Conservation (phyloP, 2,113 vertebrate species). For the Phrynosoma platyrhinos region DNA sequence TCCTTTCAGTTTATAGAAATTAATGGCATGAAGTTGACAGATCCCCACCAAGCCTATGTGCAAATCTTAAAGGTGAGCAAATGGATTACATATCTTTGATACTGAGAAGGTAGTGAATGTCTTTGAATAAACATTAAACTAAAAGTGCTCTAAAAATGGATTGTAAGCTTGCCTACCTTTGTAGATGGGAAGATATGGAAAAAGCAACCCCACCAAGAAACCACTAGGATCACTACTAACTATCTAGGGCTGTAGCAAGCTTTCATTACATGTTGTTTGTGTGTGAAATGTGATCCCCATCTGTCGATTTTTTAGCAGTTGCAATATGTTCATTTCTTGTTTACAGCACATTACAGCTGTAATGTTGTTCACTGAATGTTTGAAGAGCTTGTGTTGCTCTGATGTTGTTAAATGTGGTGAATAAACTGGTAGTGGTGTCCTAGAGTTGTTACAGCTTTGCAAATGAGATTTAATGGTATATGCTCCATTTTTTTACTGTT, state of each 20-base stretch:
- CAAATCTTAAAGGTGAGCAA: conserved; percentile 89
- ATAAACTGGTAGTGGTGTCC: neutral
- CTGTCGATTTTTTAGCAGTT: neutral
- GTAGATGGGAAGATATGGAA: neutral
- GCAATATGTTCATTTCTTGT: neutral
- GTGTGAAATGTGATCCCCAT: neutral
- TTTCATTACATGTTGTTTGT: neutral
- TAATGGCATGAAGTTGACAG: conserved; percentile 98
- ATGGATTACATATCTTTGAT: neutral
- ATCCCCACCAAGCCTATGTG: conserved; percentile 95
- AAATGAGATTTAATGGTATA: neutral
- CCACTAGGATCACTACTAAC: neutral
- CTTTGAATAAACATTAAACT: conserved; percentile 7
- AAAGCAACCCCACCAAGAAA: neutral
- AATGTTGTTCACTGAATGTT: neutral
- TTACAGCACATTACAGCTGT: neutral
- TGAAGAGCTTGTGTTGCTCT: neutral
- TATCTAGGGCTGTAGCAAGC: neutral
- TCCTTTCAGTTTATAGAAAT: conserved; percentile 88
- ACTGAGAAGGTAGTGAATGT: neutral
- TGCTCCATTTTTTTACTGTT: neutral
- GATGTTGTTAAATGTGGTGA: neutral
- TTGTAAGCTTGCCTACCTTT: neutral
- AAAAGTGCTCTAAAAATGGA: neutral
- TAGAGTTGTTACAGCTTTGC: neutral